Evolutionary conservation across 2,797 vertebrate genomes (phyloP), one percentile per base, ranked within the genome.

Genomic region (Melanitta fusca): DNA sequence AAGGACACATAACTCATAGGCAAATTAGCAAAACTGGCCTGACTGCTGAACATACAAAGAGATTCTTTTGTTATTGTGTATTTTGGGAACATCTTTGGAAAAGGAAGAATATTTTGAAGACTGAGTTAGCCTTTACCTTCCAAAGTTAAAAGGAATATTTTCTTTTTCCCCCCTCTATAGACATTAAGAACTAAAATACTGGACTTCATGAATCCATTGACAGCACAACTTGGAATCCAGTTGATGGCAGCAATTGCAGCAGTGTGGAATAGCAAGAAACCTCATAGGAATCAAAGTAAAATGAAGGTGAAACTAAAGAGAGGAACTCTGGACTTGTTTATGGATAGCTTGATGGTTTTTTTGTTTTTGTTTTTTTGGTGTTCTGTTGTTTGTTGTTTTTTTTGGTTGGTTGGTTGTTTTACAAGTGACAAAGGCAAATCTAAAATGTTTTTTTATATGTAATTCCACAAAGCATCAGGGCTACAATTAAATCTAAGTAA

Each of bases 161-260:
- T 79, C 7, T 61, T 62, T 70, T 90, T 43, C 58, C 1, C 2
- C 3, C 5, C 4, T 56, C 91, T 71, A 3, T 83, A 98, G 98
- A 98, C 94, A 6, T 86, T 98, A 70, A 98, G 97, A 93, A 98
- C 99, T 97, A 99, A 99, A 88, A 98, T 99, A 77, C 91, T 99
- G 94, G 99, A 99, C 20, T 99, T 99, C 92, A 89, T 99, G 69
- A 98, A 99, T 83, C 99, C 99, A 13, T 96, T 99, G 81, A 98
- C 98, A 24, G 96, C 97, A 34, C 98, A 98, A 3, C 99, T 99
- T 79, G 99, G 99, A 19, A 93, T 98, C 69, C 99, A 99, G 93
- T 80, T 99, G 73, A 99, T 98, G 96, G 99, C 99, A 32, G 99
- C 99, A 1, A 94, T 99, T 14, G 99, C 98, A 74, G 98, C 98